Evolutionary conservation across 2,797 vertebrate species (phyloP), one percentile per base, ranked within the genome.

Genomic region (Chlorospingus semifuscus): DNA sequence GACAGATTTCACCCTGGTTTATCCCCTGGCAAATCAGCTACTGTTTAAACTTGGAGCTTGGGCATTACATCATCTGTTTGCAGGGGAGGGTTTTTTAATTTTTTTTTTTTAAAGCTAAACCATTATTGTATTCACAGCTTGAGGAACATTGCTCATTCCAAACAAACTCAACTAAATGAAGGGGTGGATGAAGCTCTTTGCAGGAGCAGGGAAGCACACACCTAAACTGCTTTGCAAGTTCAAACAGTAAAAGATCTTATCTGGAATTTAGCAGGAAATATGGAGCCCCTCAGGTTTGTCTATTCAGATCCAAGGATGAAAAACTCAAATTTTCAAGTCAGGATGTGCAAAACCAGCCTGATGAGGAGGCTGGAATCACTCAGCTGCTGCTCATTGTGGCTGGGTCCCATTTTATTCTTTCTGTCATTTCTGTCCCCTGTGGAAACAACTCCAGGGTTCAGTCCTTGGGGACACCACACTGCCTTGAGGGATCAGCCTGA

Each of bases 11-110:
- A 88, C 53, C 83, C 79, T 12, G 5, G 30, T 83, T 94, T 94
- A 94, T 92, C 76, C 87, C 57, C 50, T 69, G 57, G 69, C 80
- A 96, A 90, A 91, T 88, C 81, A 85, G 79, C 91, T 75, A 64
- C 95, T 87, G 85, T 89, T 96, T 81, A 96, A 94, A 93, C 91
- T 55, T 5, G 39, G 65, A 13, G 39, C 59, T 76, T 20, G 66
- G 63, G 46, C 80, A 94, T 91, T 89, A 89, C 96, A 83, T 94
- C 83, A 95, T 63, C 80, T 90, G 57, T 87, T 94, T 89, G 87
- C 57, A 61, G 53, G 63, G 71, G n/a, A 64, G 36, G 21, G 15
- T 4, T 49, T 46, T 46, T 24, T 46, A 44, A 20, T 27, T 5
- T 26, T 19, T 14, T 59, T 84, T 76, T 83, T 32, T 27, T 3